These are phyloP conservation scores for Trissoscelio sp. DNA, from an alignment of 2,888 invertebrate genomes.

Conservation along the genomic window DNA sequence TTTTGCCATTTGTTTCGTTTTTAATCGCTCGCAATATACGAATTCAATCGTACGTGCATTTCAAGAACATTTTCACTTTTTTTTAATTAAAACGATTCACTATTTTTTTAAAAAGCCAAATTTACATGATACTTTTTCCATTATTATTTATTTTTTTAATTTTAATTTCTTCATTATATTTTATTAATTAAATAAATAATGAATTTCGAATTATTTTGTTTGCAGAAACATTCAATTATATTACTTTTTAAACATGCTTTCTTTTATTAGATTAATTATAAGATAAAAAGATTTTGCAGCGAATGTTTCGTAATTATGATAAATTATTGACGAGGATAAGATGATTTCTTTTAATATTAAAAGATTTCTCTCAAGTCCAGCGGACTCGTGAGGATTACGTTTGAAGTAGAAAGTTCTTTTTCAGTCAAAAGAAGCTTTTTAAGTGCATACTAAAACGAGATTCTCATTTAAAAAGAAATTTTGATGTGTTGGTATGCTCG, in stretches of 20 bases:
- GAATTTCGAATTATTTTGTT: too few species aligned
- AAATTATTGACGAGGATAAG: neutral
- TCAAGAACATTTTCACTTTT: too few species aligned
- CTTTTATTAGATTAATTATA: too few species aligned
- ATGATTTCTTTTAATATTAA: conserved; percentile 24
- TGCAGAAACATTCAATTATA: too few species aligned
- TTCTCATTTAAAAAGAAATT: conserved; percentile 26
- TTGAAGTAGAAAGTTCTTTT: conserved; percentile 36
- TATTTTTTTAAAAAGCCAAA: too few species aligned
- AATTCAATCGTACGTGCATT: neutral
- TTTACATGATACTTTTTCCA: too few species aligned
- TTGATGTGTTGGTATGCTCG: neutral
- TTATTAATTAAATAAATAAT: too few species aligned
- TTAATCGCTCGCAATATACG: neutral
- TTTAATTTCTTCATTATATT: too few species aligned
- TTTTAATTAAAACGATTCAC: too few species aligned
- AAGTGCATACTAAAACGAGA: conserved; percentile 5
- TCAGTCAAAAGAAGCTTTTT: conserved; percentile 41
- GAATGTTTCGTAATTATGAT: neutral
- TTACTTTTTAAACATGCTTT: too few species aligned
- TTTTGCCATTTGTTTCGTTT: conserved; percentile 13
- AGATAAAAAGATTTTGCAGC: neutral
- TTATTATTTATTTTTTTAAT: too few species aligned
- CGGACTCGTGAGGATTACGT: conserved; percentile 27
- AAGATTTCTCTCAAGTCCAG: neutral